Evolutionary conservation across 2,888 invertebrate genomes (phyloP).

Genomic region (Magallana nippona): DNA sequence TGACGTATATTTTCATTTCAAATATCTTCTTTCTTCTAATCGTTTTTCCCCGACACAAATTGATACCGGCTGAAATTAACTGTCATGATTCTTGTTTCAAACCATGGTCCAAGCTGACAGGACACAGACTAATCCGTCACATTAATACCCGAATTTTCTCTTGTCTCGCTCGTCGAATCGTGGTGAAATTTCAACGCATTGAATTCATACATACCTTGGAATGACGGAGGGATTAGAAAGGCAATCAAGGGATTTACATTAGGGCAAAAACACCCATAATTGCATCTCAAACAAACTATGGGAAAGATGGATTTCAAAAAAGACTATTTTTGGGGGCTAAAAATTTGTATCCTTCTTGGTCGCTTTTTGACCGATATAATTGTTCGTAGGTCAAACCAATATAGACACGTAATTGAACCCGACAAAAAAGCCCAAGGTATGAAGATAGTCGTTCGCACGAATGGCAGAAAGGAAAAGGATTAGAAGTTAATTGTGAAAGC

Average conservation of each 20-base stretch:
- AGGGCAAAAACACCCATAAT: background rate
- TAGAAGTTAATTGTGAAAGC: too few species aligned
- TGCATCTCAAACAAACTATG: background rate
- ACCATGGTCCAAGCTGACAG: background rate
- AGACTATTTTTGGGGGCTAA: background rate
- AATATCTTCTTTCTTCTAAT: slow-evolving; percentile 18
- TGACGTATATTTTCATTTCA: background rate
- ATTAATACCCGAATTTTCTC: slow-evolving; percentile 24
- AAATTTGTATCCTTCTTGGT: background rate
- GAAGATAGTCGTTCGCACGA: too few species aligned
- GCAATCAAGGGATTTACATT: slow-evolving; percentile 27
- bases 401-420: too few species aligned
- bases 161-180: background rate
- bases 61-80: slow-evolving; percentile 20
- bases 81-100: background rate
- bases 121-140: background rate
- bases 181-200: background rate
- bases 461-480: too few species aligned
- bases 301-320: slow-evolving; percentile 10
- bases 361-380: background rate
- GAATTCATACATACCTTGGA: background rate
- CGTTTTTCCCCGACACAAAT: slow-evolving; percentile 14
- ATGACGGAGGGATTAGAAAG: background rate
- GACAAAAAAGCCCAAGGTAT: too few species aligned
- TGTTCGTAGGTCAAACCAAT: background rate